phyloP scores from a whole-genome alignment of 2,888 invertebrate genomes.

The Lithophane leautieri region DNA sequence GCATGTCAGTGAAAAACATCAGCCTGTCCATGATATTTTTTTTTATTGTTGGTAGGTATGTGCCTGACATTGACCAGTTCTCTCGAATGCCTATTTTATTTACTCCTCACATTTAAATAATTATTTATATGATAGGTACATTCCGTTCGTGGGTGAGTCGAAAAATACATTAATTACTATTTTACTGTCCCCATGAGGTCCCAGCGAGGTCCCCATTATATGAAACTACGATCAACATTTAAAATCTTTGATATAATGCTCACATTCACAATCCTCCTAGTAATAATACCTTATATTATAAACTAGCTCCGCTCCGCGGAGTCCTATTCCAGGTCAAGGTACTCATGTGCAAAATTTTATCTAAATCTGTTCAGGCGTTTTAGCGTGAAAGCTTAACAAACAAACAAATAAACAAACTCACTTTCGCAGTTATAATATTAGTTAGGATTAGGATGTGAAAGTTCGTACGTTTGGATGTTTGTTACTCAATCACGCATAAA shows the following conservation, averaged over 20 bases:
- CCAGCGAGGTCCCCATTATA: neutral
- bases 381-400: too few species aligned
- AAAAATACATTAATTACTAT: constrained; percentile 16
- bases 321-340: too few species aligned
- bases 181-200: constrained; percentile 11
- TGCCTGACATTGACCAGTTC: neutral
- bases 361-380: too few species aligned
- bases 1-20: constrained; percentile 20
- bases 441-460: too few species aligned
- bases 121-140: neutral
- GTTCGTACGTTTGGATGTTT: neutral
- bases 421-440: too few species aligned
- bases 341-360: too few species aligned
- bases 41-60: neutral
- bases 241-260: neutral
- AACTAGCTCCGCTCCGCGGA: too few species aligned
- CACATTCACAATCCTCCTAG: neutral
- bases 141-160: neutral
- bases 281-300: neutral
- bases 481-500: neutral
- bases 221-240: constrained; percentile 8
- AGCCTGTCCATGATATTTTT: neutral
- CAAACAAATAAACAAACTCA: too few species aligned
- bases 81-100: constrained; percentile 2
- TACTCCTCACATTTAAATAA: neutral